phyloP scores from a whole-genome alignment of 2,888 invertebrate genomes.

The Eremobia ochroleuca region DNA sequence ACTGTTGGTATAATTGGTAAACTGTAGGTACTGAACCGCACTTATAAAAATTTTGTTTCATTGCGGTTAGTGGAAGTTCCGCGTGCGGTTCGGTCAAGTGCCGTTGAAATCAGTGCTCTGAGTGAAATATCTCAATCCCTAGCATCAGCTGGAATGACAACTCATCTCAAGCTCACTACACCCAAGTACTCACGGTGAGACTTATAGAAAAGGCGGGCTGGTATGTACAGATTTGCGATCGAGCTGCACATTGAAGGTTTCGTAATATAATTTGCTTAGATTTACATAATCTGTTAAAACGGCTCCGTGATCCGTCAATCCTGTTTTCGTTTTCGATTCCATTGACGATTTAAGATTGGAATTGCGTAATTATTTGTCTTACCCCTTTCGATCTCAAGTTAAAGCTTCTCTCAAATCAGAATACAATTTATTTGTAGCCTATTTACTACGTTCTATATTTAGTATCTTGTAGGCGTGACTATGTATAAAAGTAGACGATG shows the following conservation, averaged over 20 bases:
- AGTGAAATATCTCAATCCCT: neutral
- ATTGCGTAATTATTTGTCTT: constrained; percentile 19
- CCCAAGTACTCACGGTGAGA: too few relatives aligned
- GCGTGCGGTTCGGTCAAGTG: neutral
- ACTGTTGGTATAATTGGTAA: neutral
- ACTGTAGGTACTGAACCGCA: neutral
- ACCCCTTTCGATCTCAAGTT: neutral
- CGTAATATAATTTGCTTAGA: neutral
- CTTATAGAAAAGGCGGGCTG: too few relatives aligned
- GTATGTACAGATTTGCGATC: neutral
- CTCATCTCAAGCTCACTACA: neutral
- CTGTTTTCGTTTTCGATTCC: neutral
- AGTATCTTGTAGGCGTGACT: neutral
- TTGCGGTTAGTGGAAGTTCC: too few relatives aligned
- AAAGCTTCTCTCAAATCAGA: neutral
- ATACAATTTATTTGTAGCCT: constrained; percentile 5
- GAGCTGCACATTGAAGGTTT: neutral
- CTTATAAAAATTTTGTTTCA: too few relatives aligned
- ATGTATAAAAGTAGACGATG: neutral
- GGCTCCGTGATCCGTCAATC: neutral
- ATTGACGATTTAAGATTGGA: neutral
- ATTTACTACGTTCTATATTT: constrained; percentile 24
- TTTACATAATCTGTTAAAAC: neutral
- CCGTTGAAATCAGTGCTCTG: neutral
- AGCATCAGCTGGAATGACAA: neutral